Base-by-base conservation (phyloP, 2,888 invertebrate species). In the Melangyna quadrimaculata region DNA sequence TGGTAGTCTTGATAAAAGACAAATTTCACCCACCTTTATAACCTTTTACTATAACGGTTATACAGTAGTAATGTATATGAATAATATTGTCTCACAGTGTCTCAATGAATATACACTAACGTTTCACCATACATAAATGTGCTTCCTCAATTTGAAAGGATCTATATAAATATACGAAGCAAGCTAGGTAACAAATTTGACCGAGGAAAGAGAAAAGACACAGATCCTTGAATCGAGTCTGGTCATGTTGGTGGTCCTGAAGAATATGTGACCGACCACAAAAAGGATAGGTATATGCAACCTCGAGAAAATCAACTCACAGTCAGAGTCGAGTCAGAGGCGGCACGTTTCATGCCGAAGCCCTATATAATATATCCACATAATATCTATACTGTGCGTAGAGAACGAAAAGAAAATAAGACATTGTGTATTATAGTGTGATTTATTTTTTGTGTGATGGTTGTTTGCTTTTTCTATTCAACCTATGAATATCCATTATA, bases 401-500 rank as follows among this genome's bases (percentile, higher is more conserved):
- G n/a, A n/a, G 51, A 32, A 6, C 4, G 9, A 9, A 6, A 14
- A 35, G n/a, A 24, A 51, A 51, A 24, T 3, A 14, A 6, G 19
- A 35, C 14, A 57, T 35, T 32, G 17, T 55, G 29, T 9, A 32
- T 0, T 14, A 1, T 19, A 19, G 35, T 57, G 57, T 35, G 57
- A 57, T 35, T 32, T 19, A 12, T 19, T 45, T 45, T 10, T 12
- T 45, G 19, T 19, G 6, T 0, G 22, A 48, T 22, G 24, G 51
- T 35, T 59, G 57, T 59, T 37, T 22, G 7, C 14, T 59, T 37
- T n/a, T 59, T 59, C 37, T 59, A 59, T 59, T 59, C 37, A 37
- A 22, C 14, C 22, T 37, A n/a, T n/a, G 37, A 59, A 59, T 59
- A 59, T 59, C 59, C 37, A 37, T 59, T 59, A n/a, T n/a, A n/a